Evolutionary conservation across 2,113 vertebrate species (phyloP).

Genomic region (human (Homo sapiens)): GRCh38 chr3:178964501-178965000

Average conservation of each 20-base stretch:
- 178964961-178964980: too few species aligned
- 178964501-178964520: background rate
- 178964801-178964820: background rate
- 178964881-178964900: too few species aligned
- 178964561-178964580: background rate
- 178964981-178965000: too few species aligned
- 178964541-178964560: background rate
- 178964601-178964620: background rate
- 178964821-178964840: background rate
- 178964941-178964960: too few species aligned
- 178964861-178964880: too few species aligned
- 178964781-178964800: background rate
- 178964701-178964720: background rate
- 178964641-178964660: background rate
- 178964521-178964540: background rate
- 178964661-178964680: background rate
- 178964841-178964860: background rate
- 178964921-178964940: too few species aligned
- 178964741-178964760: background rate
- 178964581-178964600: background rate
- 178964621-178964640: background rate
- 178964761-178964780: too few species aligned
- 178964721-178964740: background rate
- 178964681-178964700: background rate
- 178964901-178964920: too few species aligned